Base-by-base conservation (phyloP, 2,888 invertebrate genomes). In the Orthosia gothica region DNA sequence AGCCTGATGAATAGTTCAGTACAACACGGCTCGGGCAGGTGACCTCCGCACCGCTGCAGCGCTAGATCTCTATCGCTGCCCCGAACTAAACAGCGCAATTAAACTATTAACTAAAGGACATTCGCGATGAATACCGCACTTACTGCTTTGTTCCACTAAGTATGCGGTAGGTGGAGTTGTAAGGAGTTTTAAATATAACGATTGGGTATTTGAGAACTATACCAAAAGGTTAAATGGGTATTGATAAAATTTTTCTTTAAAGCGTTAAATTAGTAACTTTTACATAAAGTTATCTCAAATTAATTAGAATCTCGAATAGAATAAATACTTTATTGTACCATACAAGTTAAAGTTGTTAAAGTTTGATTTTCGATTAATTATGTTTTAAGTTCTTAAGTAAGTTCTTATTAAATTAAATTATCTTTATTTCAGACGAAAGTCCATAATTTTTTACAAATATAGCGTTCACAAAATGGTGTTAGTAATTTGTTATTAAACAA, bases 41-140 rank as follows among this genome's bases (percentile, higher is more conserved):
- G 94, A 94, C 94, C 95, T 94, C 94, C 91, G 80, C 82, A 75
- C 82, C 81, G 84, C 88, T 91, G 94, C 83, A 78, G 84, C 79
- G 85, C 88, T 90, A 40, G 94, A 94, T 94, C 89, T 86, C 88
- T 94, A 94, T 95, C 94, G 90, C 88, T 85, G 86, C 84, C 89
- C 85, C 90, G 88, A 93, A 92, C 89, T 89, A 87, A 87, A 80
- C 91, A 88, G 87, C 89, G 92, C 92, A 94, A 94, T 94, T 94
- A 94, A 91, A 94, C 91, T 91, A 93, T 93, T 92, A 93, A 86
- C 81, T 89, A 89, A 89, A 91, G 89, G 91, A 93, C 91, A 92
- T 87, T 88, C 72, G 82, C 84, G 75, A 79, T 84, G 74, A 76
- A 81, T 83, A 78, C 73, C 16, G 70, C 82, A 47, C 82, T 85